Evolutionary conservation across 2,113 vertebrate genomes (phyloP).

Genomic region (Motacilla tschutschensis): DNA sequence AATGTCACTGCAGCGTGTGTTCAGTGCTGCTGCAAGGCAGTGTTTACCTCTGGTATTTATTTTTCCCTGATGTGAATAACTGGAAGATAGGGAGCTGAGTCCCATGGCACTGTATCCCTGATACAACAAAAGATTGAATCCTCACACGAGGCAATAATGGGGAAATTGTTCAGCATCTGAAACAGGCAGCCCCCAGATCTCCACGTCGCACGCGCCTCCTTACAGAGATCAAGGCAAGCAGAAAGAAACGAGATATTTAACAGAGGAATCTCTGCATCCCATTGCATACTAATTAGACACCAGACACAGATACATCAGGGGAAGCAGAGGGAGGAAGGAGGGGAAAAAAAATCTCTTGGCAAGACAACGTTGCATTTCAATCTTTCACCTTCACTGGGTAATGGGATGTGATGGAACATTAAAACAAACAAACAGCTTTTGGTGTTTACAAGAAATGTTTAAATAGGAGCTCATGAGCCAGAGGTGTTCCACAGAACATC

Average conservation of each 20-base stretch:
- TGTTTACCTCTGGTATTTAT: neutral
- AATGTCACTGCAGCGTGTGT: neutral
- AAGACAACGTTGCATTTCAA: conserved; percentile 63
- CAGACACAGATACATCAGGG: conserved; percentile 60
- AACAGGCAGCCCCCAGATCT: neutral
- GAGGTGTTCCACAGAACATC: conserved; percentile 79
- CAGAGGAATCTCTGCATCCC: conserved; percentile 48
- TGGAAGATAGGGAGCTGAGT: neutral
- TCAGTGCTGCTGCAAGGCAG: neutral
- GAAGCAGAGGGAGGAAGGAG: conserved; percentile 40
- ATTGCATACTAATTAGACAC: conserved; percentile 68
- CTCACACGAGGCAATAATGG: neutral
- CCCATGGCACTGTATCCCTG: neutral
- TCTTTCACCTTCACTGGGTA: conserved; percentile 80
- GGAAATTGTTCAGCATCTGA: neutral
- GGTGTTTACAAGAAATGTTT: conserved; percentile 82
- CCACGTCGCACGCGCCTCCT: neutral
- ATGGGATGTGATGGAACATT: conserved; percentile 79
- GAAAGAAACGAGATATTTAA: conserved; percentile 49
- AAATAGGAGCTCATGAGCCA: conserved; percentile 62
- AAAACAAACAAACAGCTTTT: conserved; percentile 82
- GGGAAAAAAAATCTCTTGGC: conserved; percentile 65
- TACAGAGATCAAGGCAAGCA: conserved; percentile 35
- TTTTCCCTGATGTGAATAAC: neutral
- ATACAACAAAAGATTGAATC: neutral